Percentiles rank a stretch among this genome's conserved stretches.
Conservation (phyloP, 1,140 invertebrate genomes). For the Eriocheir sinensis region DNA sequence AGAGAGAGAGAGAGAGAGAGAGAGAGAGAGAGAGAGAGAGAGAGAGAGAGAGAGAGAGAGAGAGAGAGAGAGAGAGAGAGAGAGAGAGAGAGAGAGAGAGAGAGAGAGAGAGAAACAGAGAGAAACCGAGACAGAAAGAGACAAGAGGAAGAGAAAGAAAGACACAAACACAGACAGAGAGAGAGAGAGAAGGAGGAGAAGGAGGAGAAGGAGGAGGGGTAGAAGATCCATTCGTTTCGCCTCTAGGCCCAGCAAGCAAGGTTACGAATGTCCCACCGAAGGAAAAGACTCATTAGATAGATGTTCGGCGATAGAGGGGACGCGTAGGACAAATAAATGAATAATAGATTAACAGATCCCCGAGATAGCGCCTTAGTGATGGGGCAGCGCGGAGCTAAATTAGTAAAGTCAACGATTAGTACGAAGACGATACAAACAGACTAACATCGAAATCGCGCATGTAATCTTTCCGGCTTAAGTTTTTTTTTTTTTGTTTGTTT, state of each 20-base stretch:
- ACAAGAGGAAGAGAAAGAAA: background rate
- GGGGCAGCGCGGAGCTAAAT: background rate
- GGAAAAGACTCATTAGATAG: too few species aligned
- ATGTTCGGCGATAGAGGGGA: too few species aligned
- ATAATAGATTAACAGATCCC: background rate
- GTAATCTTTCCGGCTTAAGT: too few species aligned
- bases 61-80: background rate
- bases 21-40: background rate
- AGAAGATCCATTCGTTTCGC: too few species aligned
- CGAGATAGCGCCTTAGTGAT: background rate
- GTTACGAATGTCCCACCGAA: too few species aligned
- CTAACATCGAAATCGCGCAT: too few species aligned
- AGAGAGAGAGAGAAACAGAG: background rate
- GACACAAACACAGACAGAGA: too few species aligned
- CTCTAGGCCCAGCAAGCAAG: too few species aligned
- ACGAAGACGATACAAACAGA: too few species aligned
- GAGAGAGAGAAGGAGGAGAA: background rate
- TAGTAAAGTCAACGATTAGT: too few species aligned
- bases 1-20: constrained; percentile 28
- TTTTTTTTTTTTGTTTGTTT: too few species aligned
- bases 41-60: background rate
- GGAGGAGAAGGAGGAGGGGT: background rate
- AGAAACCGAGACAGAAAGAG: background rate
- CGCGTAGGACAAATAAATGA: background rate
- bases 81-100: background rate